phyloP scores from a whole-genome alignment of 2,888 invertebrate species.

The Sabatieria punctata region DNA sequence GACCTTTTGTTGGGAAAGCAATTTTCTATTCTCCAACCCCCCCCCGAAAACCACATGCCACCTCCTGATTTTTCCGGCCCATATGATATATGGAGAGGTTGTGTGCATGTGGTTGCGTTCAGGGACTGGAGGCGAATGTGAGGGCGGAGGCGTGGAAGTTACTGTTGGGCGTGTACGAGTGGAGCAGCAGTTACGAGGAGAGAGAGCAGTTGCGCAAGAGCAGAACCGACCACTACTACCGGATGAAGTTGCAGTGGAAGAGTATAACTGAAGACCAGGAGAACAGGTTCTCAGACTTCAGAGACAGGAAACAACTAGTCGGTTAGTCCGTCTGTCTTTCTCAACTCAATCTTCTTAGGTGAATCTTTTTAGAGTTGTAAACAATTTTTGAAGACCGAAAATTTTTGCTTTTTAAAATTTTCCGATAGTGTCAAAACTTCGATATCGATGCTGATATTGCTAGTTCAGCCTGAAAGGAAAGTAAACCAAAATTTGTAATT shows the following conservation, averaged over 20 bases:
- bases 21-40: too few species aligned
- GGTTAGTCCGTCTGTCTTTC: slow-evolving; percentile 37
- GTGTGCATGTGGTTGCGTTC: too few species aligned
- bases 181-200: slow-evolving; percentile 57
- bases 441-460: too few species aligned
- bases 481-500: too few species aligned
- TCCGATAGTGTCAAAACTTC: too few species aligned
- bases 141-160: slow-evolving; percentile 83
- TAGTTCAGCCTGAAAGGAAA: too few species aligned
- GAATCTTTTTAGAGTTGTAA: neutral
- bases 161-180: slow-evolving; percentile 67
- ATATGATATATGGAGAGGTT: too few species aligned
- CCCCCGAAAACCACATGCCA: too few species aligned
- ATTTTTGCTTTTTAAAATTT: too few species aligned
- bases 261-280: slow-evolving; percentile 73
- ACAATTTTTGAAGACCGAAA: too few species aligned
- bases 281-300: slow-evolving; percentile 62
- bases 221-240: slow-evolving; percentile 36
- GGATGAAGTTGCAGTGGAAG: slow-evolving; percentile 85
- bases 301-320: slow-evolving; percentile 76
- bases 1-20: too few species aligned
- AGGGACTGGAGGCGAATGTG: slow-evolving; percentile 34
- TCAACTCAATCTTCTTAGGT: slow-evolving; percentile 1
- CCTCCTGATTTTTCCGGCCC: too few species aligned
- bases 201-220: slow-evolving; percentile 49